phyloP scores from a whole-genome alignment of 2,797 vertebrate species.

The Chelon auratus region DNA sequence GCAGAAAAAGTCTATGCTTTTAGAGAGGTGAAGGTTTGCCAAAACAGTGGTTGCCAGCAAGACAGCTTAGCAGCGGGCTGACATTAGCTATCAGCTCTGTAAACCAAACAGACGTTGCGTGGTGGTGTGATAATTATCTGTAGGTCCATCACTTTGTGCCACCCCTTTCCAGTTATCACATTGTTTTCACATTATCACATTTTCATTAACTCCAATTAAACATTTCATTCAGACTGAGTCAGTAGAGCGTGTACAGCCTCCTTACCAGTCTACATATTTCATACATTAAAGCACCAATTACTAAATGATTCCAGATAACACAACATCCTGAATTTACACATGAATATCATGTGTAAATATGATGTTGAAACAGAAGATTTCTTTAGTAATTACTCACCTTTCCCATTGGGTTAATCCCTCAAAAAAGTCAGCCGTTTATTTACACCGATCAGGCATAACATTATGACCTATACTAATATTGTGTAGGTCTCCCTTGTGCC shows the following conservation, averaged over 20 bases:
- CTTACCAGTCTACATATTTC: background rate
- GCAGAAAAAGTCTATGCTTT: constrained; percentile 4
- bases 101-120: constrained; percentile 1
- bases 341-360: constrained; percentile 10
- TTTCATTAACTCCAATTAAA: background rate
- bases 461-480: too few relatives aligned
- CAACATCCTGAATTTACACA: constrained; percentile 10
- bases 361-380: constrained; percentile 29
- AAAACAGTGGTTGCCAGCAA: constrained; percentile 9
- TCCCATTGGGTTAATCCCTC: background rate
- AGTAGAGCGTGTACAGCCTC: background rate
- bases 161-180: background rate
- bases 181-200: background rate
- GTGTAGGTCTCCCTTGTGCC: too few relatives aligned
- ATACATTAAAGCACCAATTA: background rate
- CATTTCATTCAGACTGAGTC: background rate
- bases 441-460: too few relatives aligned
- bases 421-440: background rate
- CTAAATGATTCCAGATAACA: constrained; percentile 2
- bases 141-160: background rate
- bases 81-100: constrained; percentile 10
- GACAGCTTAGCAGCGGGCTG: background rate
- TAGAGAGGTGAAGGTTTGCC: background rate
- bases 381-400: background rate
- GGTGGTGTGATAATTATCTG: background rate